phyloP scores from a whole-genome alignment of 2,888 invertebrate species.

The Eilema caniola region DNA sequence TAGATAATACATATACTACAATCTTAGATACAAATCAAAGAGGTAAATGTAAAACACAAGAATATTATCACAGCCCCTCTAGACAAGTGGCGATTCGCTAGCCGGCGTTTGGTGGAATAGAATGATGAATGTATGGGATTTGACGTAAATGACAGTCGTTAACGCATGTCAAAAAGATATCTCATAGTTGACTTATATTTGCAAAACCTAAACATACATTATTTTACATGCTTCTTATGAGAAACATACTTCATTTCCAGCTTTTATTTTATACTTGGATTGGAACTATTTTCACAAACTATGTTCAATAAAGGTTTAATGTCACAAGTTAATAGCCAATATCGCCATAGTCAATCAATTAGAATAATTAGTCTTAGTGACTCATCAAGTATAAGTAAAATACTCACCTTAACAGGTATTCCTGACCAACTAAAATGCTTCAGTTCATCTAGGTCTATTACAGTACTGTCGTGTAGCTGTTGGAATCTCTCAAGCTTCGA shows the following conservation, averaged over 20 bases:
- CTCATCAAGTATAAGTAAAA: slow-evolving; percentile 28
- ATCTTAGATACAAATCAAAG: no score
- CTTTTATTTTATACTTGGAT: background rate
- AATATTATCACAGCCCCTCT: no score
- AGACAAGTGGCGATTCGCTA: no score
- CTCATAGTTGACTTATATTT: background rate
- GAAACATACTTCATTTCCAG: no score
- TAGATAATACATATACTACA: no score
- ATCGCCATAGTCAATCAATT: slow-evolving; percentile 21
- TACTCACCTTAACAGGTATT: slow-evolving; percentile 94
- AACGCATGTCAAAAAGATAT: no score
- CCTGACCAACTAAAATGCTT: slow-evolving; percentile 98
- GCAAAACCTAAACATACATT: background rate
- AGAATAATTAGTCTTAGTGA: slow-evolving; percentile 24
- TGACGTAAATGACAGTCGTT: no score
- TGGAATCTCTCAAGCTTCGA: slow-evolving; percentile 96
- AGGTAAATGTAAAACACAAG: no score
- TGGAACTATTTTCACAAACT: background rate
- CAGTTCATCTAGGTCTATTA: slow-evolving; percentile 94
- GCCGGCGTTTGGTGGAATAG: no score
- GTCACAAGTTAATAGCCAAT: slow-evolving; percentile 11
- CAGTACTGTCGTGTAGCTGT: slow-evolving; percentile 90
- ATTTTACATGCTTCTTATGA: background rate
- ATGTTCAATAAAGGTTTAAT: background rate
- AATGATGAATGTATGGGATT: no score